Conservation (phyloP, 2,888 invertebrate species). For the Oscheius sp. region DNA sequence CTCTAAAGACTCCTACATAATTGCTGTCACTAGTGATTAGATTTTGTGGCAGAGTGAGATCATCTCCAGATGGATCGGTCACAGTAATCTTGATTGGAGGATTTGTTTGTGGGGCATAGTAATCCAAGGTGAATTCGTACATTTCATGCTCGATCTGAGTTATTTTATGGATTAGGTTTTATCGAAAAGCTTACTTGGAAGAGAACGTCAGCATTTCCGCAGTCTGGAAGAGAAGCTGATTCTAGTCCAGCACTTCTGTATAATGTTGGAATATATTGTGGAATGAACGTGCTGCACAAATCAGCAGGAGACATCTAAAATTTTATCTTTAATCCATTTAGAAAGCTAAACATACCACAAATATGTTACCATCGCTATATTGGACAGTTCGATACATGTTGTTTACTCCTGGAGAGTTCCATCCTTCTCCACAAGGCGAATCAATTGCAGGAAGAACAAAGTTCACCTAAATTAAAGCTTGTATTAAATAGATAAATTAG, state of each 20-base stretch:
- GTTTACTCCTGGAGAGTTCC: conserved; percentile 45
- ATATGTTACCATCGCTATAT: conserved; percentile 56
- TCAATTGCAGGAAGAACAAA: conserved; percentile 51
- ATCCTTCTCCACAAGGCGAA: conserved; percentile 58
- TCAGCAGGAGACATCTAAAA: conserved; percentile 48
- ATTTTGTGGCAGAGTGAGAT: conserved; percentile 39
- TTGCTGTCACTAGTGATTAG: conserved; percentile 49
- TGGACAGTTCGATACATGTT: conserved; percentile 43
- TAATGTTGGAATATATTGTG: conserved; percentile 50
- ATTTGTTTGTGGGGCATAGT: conserved; percentile 39
- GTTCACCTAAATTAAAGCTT: conserved; percentile 30
- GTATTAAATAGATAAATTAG: background rate
- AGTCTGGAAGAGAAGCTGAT: conserved; percentile 33
- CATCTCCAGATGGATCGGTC: conserved; percentile 36
- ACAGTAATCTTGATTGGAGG: conserved; percentile 32
- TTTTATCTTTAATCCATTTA: background rate
- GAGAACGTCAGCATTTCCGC: conserved; percentile 42
- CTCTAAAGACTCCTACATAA: conserved; percentile 49
- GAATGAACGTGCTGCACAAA: conserved; percentile 43
- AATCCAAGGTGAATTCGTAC: conserved; percentile 58
- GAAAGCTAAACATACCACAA: conserved; percentile 37
- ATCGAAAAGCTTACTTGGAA: conserved; percentile 42
- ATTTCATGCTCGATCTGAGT: conserved; percentile 52
- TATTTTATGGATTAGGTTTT: background rate
- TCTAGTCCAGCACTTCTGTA: conserved; percentile 50